Base-by-base conservation (phyloP, 2,797 vertebrate genomes). In the Sitta carolinensis region DNA sequence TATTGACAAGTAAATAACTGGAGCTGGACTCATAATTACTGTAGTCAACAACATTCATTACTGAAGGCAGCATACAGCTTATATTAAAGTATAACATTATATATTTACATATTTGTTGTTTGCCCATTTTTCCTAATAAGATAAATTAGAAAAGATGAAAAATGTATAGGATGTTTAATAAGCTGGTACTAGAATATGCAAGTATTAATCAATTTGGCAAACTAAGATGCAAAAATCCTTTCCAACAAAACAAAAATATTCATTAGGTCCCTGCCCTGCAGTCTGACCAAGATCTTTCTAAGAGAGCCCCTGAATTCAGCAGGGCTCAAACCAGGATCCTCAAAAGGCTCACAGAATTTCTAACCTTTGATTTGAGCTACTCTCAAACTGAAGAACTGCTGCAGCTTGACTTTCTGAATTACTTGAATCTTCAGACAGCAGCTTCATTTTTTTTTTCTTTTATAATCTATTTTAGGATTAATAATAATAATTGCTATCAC, bases 1-100 rank as follows among this genome's bases (percentile, higher is more conserved):
- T 94, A 94, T 59, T 74, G 82, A 90, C 66, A 86, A 94, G 34
- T 29, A 88, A 72, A 89, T 89, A 92, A 69, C 86, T 90, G 64
- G 62, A 89, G 73, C 58, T 13, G 26, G 79, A 84, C 84, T 88
- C 77, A 51, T 80, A 87, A 92, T 97, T 89, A 89, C 61, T 95
- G 30, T 10, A 61, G 91, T 63, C 87, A 94, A 84, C 72, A 90
- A 47, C 47, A 87, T 92, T 81, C 75, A 80, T 86, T 93, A 74
- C 4, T 91, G 87, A 96, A 91, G 14, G 36, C 20, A 69, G 61
- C 36, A 54, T 54, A 57, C n/a, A 87, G 55, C 10, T 74, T 72
- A 73, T 38, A 87, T 69, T 78, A 66, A 85, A 70, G 25, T 32
- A 51, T 69, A 96, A 58, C 10, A 43, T 75, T 62, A 36, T 82